Evolutionary conservation across 2,888 invertebrate genomes (phyloP), one percentile per base, ranked within the genome.

Genomic region (Eulithis prunata): DNA sequence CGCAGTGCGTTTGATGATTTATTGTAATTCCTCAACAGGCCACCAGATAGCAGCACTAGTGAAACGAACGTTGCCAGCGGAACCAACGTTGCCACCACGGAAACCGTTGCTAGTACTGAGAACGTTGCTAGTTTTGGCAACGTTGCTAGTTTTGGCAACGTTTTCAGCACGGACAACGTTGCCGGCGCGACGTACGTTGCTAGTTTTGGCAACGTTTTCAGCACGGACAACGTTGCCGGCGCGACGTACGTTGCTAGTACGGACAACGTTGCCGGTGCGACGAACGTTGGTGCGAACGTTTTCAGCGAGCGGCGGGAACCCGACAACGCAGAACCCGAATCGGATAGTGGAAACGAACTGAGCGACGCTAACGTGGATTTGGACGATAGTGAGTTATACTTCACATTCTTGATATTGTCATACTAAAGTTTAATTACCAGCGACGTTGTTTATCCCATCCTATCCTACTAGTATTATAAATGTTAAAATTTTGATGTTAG

Each of bases 351-450:
- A 0, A 70, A 76, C 56, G 82, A 81, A n/a, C 72, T 76, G 12
- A 83, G 80, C 71, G 87, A 88, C 13, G 80, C 83, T 0, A 83
- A 84, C 32, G 78, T 70, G 10, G 89, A 90, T 6, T 71, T 86
- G 5, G 89, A 89, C 14, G 88, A 90, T 68, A 70, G 90, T 90
- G 59, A 86, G 89, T 78, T 32, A 2, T 51, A 38, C 3, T 32
- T 32, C 5, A 4, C 32, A 6, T 32, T 32, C 5, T 6, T 6
- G 8, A 41, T 41, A 41, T 41, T 32, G 32, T 32, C 32, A 2
- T 6, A 32, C 32, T 32, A 32, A 32, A 32, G 32, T n/a, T n/a
- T n/a, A n/a, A 32, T 32, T 32, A 32, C 32, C 32, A 32, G 32
- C 6, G 3, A 3, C 32, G 6, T 32, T 32, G 32, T 32, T 32